Percentiles rank a stretch among this genome's conserved stretches.
These are phyloP conservation scores for Tinea pellionella DNA, from an alignment of 2,888 invertebrate genomes.

Conservation along the genomic window DNA sequence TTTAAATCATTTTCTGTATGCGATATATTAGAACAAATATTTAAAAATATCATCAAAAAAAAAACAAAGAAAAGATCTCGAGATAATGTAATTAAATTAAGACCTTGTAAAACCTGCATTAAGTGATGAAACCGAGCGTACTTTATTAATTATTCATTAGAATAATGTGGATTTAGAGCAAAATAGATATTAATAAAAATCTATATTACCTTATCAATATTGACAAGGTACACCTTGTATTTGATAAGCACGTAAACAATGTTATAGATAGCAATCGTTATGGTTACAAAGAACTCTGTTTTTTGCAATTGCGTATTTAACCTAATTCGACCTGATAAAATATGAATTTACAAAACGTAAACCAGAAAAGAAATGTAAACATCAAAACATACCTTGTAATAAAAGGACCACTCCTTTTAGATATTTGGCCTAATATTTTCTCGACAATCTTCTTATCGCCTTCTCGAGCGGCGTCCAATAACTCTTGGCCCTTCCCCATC, in stretches of 20 bases:
- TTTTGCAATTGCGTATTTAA: neutral
- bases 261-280: slow-evolving; percentile 21
- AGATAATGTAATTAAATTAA: too few species aligned
- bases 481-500: slow-evolving; percentile 98
- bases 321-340: too few species aligned
- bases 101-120: neutral
- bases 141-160: neutral
- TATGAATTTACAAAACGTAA: too few species aligned
- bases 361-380: neutral
- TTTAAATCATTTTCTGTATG: too few species aligned
- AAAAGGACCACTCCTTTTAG: slow-evolving; percentile 92
- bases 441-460: slow-evolving; percentile 91
- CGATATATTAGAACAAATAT: too few species aligned
- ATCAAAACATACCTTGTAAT: slow-evolving; percentile 83
- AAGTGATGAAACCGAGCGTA: neutral
- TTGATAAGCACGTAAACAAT: slow-evolving; percentile 41
- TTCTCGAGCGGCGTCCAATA: slow-evolving; percentile 94
- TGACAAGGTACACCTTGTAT: neutral
- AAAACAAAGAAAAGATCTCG: too few species aligned
- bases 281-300: neutral
- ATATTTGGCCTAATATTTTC: slow-evolving; percentile 89
- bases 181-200: neutral
- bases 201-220: neutral
- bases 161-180: neutral
- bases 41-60: too few species aligned